Percentiles rank a stretch among this genome's conserved stretches.
Conservation (phyloP, 2,888 invertebrate genomes). For the Dimorphilus gyrociliatus region DNA sequence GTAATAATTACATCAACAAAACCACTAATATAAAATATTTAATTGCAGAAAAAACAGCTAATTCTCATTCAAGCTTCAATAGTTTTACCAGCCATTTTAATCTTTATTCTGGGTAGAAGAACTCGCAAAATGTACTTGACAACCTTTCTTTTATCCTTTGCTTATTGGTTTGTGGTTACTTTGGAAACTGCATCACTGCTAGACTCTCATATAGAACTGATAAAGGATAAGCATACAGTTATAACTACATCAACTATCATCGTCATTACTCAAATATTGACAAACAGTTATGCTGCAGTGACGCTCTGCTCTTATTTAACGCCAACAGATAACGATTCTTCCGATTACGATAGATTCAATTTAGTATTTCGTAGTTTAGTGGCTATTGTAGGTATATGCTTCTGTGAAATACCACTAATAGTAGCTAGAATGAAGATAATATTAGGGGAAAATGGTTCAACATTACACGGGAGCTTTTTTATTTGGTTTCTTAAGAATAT, state of each 20-base stretch:
- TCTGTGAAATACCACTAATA: constrained; percentile 12
- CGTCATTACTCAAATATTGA: constrained; percentile 6
- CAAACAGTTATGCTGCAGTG: constrained; percentile 8
- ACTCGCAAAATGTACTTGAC: constrained; percentile 12
- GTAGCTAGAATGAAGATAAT: constrained; percentile 12
- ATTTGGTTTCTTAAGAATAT: constrained; percentile 12
- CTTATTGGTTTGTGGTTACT: constrained; percentile 12
- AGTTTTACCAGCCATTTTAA: constrained; percentile 9
- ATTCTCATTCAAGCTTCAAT: constrained; percentile 9
- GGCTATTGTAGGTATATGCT: constrained; percentile 9
- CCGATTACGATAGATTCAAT: no score
- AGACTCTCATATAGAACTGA: constrained; percentile 8
- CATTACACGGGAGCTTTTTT: constrained; percentile 11
- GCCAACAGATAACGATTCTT: constrained; percentile 6
- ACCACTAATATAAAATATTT: no score
- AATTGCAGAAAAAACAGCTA: no score
- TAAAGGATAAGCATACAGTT: constrained; percentile 6
- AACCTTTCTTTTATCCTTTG: constrained; percentile 8
- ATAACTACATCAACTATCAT: constrained; percentile 8
- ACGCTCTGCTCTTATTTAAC: constrained; percentile 12
- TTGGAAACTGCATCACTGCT: constrained; percentile 10
- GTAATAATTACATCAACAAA: no score
- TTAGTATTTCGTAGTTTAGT: no score
- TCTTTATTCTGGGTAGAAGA: constrained; percentile 12
- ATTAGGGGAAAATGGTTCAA: no score